Conservation (phyloP, 2,888 invertebrate species). For the Drosophila anomelani region DNA sequence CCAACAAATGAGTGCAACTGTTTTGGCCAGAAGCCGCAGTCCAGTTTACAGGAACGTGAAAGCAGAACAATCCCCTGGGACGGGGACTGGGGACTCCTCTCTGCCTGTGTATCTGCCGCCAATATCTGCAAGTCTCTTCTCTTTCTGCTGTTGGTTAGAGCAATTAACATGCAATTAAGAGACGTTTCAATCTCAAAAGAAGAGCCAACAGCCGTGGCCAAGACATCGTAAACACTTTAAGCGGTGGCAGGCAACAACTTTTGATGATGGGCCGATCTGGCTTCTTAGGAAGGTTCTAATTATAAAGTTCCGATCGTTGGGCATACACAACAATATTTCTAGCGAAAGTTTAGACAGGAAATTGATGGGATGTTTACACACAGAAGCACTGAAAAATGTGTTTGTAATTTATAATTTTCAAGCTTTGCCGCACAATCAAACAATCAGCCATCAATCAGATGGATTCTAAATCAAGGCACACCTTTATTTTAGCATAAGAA, state of each 20-base stretch:
- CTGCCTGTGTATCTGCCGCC: slow-evolving; percentile 56
- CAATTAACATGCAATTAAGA: slow-evolving; percentile 82
- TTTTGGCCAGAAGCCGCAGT: slow-evolving; percentile 61
- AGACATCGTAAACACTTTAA: slow-evolving; percentile 47
- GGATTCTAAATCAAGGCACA: slow-evolving; percentile 15
- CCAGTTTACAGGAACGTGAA: slow-evolving; percentile 43
- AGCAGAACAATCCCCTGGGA: slow-evolving; percentile 58
- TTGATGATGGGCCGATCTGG: slow-evolving; percentile 22
- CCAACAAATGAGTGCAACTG: slow-evolving; percentile 76
- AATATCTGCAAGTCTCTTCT: slow-evolving; percentile 62
- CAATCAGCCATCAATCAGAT: slow-evolving; percentile 25
- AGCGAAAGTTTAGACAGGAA: slow-evolving; percentile 44
- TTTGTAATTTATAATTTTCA: slow-evolving; percentile 8
- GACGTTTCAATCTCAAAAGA: slow-evolving; percentile 73
- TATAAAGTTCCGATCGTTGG: slow-evolving; percentile 30
- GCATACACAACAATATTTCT: slow-evolving; percentile 41
- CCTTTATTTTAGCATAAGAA: slow-evolving; percentile 5
- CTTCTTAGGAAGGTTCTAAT: slow-evolving; percentile 35
- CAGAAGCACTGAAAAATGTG: slow-evolving; percentile 23
- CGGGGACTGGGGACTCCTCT: slow-evolving; percentile 29
- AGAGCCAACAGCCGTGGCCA: slow-evolving; percentile 53
- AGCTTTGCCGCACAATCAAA: slow-evolving; percentile 1
- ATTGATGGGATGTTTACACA: slow-evolving; percentile 30
- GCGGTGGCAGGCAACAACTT: slow-evolving; percentile 19
- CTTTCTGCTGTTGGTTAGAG: slow-evolving; percentile 55